These are phyloP conservation scores for Melanostoma scalare DNA, from an alignment of 2,888 invertebrate genomes.

Conservation along the genomic window DNA sequence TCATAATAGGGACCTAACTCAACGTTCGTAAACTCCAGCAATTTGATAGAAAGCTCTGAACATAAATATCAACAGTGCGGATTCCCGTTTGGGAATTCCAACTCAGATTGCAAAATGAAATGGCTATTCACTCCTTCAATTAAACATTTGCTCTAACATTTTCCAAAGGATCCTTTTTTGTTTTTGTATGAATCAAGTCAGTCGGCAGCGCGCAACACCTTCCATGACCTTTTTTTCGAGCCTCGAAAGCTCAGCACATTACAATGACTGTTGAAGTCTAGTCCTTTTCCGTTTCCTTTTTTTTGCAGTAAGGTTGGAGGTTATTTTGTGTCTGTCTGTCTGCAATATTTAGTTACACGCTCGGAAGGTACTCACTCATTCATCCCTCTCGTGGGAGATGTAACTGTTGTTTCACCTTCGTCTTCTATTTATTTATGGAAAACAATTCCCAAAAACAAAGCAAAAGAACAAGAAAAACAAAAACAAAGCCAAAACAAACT, in stretches of 20 bases:
- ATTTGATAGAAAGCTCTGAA: too few relatives aligned
- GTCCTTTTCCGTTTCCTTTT: background rate
- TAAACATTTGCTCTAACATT: too few relatives aligned
- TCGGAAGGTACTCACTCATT: constrained; percentile 45
- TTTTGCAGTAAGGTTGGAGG: background rate
- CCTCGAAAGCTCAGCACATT: constrained; percentile 20
- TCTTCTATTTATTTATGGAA: constrained; percentile 64
- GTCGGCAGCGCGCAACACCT: background rate
- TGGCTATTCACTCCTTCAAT: too few relatives aligned
- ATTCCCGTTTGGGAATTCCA: too few relatives aligned
- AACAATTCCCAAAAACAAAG: constrained; percentile 48
- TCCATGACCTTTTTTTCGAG: constrained; percentile 18
- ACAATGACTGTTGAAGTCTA: background rate
- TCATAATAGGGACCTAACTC: too few relatives aligned
- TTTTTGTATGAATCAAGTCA: too few relatives aligned
- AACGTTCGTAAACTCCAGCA: too few relatives aligned
- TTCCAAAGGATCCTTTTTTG: too few relatives aligned
- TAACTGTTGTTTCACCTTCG: constrained; percentile 54
- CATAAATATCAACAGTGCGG: too few relatives aligned
- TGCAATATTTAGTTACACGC: constrained; percentile 30
- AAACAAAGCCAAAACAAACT: constrained; percentile 14
- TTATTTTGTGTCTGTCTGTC: constrained; percentile 26
- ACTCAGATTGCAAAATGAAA: too few relatives aligned
- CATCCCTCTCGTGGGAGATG: constrained; percentile 62
- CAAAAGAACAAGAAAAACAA: constrained; percentile 14